phyloP scores from a whole-genome alignment of 1,140 invertebrate genomes.

The Zaprionus vittiger region DNA sequence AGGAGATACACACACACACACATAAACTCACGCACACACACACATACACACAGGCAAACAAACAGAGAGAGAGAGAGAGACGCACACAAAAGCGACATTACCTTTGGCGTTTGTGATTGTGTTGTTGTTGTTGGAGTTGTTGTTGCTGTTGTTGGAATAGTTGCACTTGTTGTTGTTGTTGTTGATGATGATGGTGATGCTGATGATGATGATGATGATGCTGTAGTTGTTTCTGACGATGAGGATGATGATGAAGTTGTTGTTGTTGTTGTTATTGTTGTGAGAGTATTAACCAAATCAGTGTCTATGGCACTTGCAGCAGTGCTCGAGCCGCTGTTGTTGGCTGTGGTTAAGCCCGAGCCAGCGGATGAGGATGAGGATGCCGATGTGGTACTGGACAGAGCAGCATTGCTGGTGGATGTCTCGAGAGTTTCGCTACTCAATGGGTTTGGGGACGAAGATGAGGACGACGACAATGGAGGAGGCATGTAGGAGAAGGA shows the following conservation, averaged over 20 bases:
- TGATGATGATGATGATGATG: slow-evolving; percentile 30
- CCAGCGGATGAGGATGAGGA: slow-evolving; percentile 11
- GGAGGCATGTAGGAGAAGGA: slow-evolving; percentile 12
- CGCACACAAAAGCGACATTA: slow-evolving; percentile 71
- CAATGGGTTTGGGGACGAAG: slow-evolving; percentile 17
- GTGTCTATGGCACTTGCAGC: slow-evolving; percentile 39
- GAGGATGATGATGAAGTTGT: slow-evolving; percentile 1
- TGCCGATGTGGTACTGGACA: slow-evolving; percentile 6
- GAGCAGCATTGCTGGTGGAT: slow-evolving; percentile 21
- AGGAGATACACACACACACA: slow-evolving; percentile 33
- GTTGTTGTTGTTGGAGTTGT: slow-evolving; percentile 59
- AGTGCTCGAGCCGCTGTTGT: slow-evolving; percentile 23
- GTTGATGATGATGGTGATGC: slow-evolving; percentile 28
- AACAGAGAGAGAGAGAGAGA: slow-evolving; percentile 13
- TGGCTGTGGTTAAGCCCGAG: slow-evolving; percentile 18
- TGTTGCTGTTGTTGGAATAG: slow-evolving; percentile 62
- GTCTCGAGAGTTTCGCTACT: slow-evolving; percentile 33
- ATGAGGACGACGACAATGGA: not conserved
- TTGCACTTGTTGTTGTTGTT: slow-evolving; percentile 56
- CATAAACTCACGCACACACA: slow-evolving; percentile 18
- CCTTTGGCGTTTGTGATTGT: slow-evolving; percentile 75
- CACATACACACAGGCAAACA: slow-evolving; percentile 17
- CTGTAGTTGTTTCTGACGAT: slow-evolving; percentile 8
- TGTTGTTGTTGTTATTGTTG: slow-evolving; percentile 36
- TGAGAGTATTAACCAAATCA: slow-evolving; percentile 45